A percentile compares a stretch with the other conserved stretches of the same genome.
These are phyloP conservation scores for Glossophaga mutica DNA, from an alignment of 2,797 vertebrate genomes.

Conservation along the genomic window DNA sequence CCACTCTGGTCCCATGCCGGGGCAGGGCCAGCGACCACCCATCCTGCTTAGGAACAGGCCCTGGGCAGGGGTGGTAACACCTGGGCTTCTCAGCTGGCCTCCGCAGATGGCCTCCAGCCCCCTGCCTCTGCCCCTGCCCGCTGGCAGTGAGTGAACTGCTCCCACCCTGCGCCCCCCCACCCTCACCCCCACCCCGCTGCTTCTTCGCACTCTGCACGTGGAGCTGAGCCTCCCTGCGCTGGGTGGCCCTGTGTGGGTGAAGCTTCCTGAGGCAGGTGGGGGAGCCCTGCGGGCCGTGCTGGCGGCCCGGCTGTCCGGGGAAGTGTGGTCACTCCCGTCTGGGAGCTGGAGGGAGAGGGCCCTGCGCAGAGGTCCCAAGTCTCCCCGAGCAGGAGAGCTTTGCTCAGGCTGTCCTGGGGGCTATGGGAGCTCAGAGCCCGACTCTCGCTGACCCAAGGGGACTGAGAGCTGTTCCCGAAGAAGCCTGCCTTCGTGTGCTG, in stretches of 20 bases:
- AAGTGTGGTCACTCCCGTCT: not conserved
- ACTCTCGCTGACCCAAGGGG: not conserved
- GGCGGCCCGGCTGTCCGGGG: accelerated
- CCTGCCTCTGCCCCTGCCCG: too few species aligned
- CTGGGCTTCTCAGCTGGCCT: not conserved
- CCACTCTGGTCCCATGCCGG: accelerated
- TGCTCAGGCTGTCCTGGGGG: not conserved
- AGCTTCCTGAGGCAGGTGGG: not conserved
- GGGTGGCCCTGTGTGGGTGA: not conserved
- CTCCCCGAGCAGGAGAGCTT: not conserved
- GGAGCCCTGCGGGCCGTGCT: not conserved
- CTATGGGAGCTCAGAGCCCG: accelerated
- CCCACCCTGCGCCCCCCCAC: too few species aligned
- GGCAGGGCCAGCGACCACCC: not conserved
- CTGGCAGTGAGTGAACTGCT: not conserved
- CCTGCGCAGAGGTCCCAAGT: accelerated
- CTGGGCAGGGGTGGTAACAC: not conserved
- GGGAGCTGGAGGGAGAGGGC: too few species aligned
- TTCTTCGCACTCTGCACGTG: not conserved
- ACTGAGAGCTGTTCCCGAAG: not conserved
- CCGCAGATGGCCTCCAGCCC: not conserved
- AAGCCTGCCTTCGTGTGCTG: not conserved
- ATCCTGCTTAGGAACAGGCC: not conserved
- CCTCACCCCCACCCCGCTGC: too few species aligned
- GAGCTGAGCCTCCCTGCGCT: not conserved